Evolutionary conservation across 2,888 invertebrate genomes (phyloP), one percentile per base, ranked within the genome.

Genomic region (Phengaris arion): DNA sequence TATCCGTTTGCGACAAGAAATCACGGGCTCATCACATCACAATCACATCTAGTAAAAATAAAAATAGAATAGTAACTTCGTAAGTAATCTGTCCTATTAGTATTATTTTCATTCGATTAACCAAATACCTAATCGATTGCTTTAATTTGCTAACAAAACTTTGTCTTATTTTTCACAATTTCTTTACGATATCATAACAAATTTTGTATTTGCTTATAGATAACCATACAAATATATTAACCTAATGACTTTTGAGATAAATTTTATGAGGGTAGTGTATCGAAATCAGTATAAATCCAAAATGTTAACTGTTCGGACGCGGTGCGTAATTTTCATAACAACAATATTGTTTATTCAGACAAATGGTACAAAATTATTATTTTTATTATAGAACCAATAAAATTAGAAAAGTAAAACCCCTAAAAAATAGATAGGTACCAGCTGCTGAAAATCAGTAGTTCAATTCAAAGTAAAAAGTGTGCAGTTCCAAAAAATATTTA

Each of bases 251-350:
- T 70, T 52, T 35, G 6, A 35, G 72, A 72, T 75, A 68, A 57
- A 69, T 46, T 76, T 75, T 55, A 73, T 45, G 48, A 78, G 79
- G 79, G 79, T 79, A 79, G 79, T 72, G 45, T 5, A 54, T 68
- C 59, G 13, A 51, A 54, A 55, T 74, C 59, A 76, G 76, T 77
- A 73, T 52, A 76, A 57, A 77, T 78, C 78, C 12, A 78, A 83
- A 81, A 82, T 80, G 79, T 54, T 64, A 54, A 73, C 22, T 57
- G 54, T 51, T 52, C 64, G 74, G 13, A 35, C 15, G 72, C 74
- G 13, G 35, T 59, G 73, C 7, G 51, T 78, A 46, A 35, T 54
- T 73, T 70, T 75, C 48, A 59, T 79, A 64, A 68, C 74, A 10
- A 51, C 69, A 68, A 73, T 64, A 74, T 75, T 69, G 69, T 45